Evolutionary conservation across 2,888 invertebrate species (phyloP), one percentile per base, ranked within the genome.

Genomic region (Crioceris asparagi): DNA sequence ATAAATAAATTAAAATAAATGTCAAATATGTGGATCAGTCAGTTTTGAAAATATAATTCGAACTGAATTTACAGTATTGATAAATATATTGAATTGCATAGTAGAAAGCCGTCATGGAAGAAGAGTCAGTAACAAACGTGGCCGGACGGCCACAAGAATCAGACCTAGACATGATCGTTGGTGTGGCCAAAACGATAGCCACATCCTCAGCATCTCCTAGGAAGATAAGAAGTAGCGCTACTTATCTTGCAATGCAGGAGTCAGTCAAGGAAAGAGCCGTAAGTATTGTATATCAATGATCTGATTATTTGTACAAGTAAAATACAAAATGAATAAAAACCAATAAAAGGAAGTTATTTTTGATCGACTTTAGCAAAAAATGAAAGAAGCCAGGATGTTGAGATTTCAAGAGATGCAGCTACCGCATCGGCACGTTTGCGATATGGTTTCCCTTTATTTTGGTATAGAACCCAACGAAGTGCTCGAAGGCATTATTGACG

Each of bases 401-500:
- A 56, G 75, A 29, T 56, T 64, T 32, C 53, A 66, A 46, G 54
- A 63, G 49, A 49, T 77, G 54, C 62, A 65, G 56, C 53, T 71
- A 54, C 55, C 65, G 35, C 79, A 83, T 54, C 70, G 77, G 43
- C 78, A 77, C 58, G 62, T 86, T 1, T 61, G 85, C 42, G 80
- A 81, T 50, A 71, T 76, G 55, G 75, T 75, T 18, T 76, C 78
- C 6, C 63, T 69, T 17, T 66, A 72, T 47, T 60, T 77, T 42
- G 67, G 71, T 50, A 63, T 68, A 36, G 61, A 71, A n/a, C 46
- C 64, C 8, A 71, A 71, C 17, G 69, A 71, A 45, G 67, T 82
- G 2, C 66, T 80, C 61, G 83, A 83, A 39, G 83, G 82, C 33
- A 68, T 83, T 4, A 69, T 74, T 36, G 88, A 88, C 60, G 71